Conservation (phyloP, 2,113 vertebrate species). For the Channa argus region DNA sequence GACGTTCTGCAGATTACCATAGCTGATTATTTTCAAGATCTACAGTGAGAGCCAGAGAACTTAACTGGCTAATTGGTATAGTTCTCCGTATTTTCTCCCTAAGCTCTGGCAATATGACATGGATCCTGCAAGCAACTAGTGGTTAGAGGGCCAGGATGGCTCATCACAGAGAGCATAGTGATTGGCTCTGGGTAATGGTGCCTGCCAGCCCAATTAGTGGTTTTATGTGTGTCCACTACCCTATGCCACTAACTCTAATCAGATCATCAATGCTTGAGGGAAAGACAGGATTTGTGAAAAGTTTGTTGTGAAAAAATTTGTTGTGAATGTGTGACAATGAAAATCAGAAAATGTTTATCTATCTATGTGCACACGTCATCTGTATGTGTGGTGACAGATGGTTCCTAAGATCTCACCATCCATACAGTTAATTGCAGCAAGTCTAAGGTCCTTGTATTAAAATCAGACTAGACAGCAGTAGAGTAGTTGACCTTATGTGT, state of each 20-base stretch:
- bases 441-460: conserved; percentile 11
- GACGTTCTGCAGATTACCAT: neutral
- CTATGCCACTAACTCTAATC: conserved; percentile 35
- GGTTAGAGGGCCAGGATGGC: conserved; percentile 13
- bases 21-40: neutral
- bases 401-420: neutral
- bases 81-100: neutral
- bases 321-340: neutral
- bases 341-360: neutral
- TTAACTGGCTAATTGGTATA: conserved; percentile 25
- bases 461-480: neutral
- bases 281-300: conserved; percentile 5
- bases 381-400: neutral
- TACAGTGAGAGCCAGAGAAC: neutral
- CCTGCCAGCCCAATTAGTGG: conserved; percentile 48
- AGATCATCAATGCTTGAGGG: neutral
- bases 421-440: conserved; percentile 5
- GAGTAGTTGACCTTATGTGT: conserved; percentile 11
- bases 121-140: conserved; percentile 12
- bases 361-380: neutral
- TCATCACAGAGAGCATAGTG: conserved; percentile 26
- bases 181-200: conserved; percentile 40
- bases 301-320: neutral
- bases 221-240: conserved; percentile 40
- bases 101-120: conserved; percentile 11